Evolutionary conservation across 2,113 vertebrate genomes (phyloP).

Genomic region (Falco punctatus): DNA sequence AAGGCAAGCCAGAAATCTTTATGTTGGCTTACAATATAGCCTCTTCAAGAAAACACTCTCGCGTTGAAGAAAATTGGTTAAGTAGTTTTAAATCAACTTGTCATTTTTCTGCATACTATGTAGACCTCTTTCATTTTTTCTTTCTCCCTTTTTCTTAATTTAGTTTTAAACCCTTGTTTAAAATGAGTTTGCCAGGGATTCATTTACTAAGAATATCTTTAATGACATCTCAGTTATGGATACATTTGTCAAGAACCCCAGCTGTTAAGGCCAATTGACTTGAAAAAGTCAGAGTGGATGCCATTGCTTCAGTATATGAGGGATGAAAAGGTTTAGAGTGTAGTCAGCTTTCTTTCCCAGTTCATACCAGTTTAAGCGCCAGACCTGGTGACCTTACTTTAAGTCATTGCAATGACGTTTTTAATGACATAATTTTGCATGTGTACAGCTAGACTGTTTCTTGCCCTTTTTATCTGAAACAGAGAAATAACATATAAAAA

Average conservation of each 20-base stretch:
- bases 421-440: neutral
- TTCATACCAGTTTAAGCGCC: neutral
- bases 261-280: neutral
- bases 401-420: neutral
- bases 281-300: neutral
- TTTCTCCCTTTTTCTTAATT: neutral
- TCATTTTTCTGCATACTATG: neutral
- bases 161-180: constrained; percentile 26
- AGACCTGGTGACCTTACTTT: neutral
- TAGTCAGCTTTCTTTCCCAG: neutral
- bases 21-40: neutral
- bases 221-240: constrained; percentile 33
- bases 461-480: neutral
- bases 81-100: constrained; percentile 43
- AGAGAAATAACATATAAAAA: neutral
- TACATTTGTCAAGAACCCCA: constrained; percentile 23
- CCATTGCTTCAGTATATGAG: neutral
- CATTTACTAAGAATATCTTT: constrained; percentile 54
- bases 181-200: constrained; percentile 20
- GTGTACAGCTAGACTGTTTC: neutral
- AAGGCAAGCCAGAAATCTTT: constrained; percentile 42
- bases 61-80: constrained; percentile 19
- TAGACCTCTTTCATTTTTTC: neutral
- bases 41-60: neutral
- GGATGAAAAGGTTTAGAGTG: neutral